phyloP scores from a whole-genome alignment of 2,888 invertebrate genomes.

The Chironomus riparius region DNA sequence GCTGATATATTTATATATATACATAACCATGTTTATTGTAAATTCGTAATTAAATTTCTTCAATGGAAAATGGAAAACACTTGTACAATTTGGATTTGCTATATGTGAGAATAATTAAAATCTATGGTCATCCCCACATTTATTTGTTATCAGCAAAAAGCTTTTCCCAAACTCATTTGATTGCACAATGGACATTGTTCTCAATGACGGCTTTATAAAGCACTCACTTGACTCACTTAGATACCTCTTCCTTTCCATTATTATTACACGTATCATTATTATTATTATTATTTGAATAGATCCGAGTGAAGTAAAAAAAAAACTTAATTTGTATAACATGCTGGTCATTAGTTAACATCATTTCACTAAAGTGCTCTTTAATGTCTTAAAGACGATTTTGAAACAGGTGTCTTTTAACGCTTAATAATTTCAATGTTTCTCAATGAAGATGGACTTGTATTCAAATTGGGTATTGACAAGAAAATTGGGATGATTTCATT shows the following conservation, averaged over 20 bases:
- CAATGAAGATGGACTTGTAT: no score
- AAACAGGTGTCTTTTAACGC: slow-evolving; percentile 20
- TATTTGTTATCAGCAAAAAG: slow-evolving; percentile 21
- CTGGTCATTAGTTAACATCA: slow-evolving; percentile 19
- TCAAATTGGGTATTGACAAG: no score
- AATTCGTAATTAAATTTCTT: slow-evolving; percentile 5
- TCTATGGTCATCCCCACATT: not conserved
- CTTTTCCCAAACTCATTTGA: slow-evolving; percentile 9
- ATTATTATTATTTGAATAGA: not conserved
- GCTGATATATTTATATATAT: not conserved
- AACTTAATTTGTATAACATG: slow-evolving; percentile 17
- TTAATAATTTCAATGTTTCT: not conserved
- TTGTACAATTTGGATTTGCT: slow-evolving; percentile 2
- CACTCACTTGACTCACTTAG: not conserved
- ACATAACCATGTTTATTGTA: not conserved
- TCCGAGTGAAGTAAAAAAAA: not conserved
- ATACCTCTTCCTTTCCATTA: not conserved
- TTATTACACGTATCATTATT: not conserved
- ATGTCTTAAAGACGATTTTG: not conserved
- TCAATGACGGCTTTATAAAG: not conserved
- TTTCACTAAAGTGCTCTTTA: slow-evolving; percentile 1
- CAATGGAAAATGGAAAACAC: slow-evolving; percentile 20
- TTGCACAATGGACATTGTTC: not conserved
- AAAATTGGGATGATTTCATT: no score
- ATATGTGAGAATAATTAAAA: slow-evolving; percentile 9